Base-by-base conservation (phyloP, 2,113 vertebrate genomes). In the Austrofundulus limnaeus region DNA sequence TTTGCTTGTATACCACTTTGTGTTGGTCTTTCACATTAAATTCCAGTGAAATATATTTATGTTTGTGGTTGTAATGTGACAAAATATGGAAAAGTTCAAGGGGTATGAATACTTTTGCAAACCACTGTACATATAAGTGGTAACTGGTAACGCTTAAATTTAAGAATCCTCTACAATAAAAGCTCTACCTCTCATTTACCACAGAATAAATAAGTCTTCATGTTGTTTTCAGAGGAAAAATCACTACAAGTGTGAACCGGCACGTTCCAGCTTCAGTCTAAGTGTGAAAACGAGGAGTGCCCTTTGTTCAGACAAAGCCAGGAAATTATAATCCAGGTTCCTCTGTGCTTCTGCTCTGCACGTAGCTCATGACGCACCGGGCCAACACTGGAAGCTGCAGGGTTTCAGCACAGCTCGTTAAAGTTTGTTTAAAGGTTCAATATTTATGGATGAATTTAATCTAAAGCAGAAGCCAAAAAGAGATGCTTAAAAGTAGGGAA, bases 301-400 rank as follows among this genome's bases (percentile, higher is more conserved):
- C 9, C 28, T 28, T 10, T 5, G 25, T 57, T 38, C 31, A 20
- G 7, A 69, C 65, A 70, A 66, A 62, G 56, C n/a, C 43, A 66
- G 64, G 68, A 64, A 80, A 48, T 56, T 20, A 19, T 42, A 17
- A 19, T 16, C 12, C 37, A 1, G 20, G 16, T 19, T 10, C 2
- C 17, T 61, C 37, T 2, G 31, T 47, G 17, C 5, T 37, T 58
- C 14, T 41, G 13, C 7, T 31, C 51, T 12, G 42, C 42, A 24
- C 5, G 10, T 46, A 20, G 25, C 21, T 4, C 9, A n/a, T n/a
- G n/a, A n/a, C n/a, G n/a, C n/a, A n/a, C n/a, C 51, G 56, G 21
- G 28, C 25, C 5, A 39, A 23, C 24, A 2, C 24, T 3, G 38
- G 2, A 9, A 19, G 56, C 34, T 13, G 31, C 25, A 19, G 34